Percentiles rank a stretch among this genome's conserved stretches.
Conservation (phyloP, 2,113 vertebrate genomes). For the Mobula birostris region DNA sequence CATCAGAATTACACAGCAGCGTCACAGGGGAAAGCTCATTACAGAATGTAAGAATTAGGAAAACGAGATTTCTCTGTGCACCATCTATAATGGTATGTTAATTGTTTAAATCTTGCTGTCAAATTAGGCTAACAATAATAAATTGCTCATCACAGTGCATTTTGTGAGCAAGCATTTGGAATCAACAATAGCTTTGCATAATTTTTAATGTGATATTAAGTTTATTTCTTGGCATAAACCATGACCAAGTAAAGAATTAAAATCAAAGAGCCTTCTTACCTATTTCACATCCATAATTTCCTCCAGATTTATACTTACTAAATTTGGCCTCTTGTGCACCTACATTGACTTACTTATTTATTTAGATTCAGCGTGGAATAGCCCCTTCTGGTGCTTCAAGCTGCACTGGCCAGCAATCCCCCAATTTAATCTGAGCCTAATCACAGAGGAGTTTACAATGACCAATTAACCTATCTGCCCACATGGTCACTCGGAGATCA, state of each 20-base stretch:
- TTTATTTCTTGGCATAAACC: neutral
- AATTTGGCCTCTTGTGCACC: neutral
- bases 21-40: neutral
- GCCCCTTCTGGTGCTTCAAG: too few relatives aligned
- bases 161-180: neutral
- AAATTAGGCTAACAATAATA: neutral
- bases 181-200: neutral
- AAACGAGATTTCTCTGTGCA: neutral
- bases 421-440: too few relatives aligned
- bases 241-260: neutral
- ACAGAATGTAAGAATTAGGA: neutral
- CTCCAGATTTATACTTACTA: neutral
- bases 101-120: neutral
- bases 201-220: neutral
- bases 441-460: too few relatives aligned
- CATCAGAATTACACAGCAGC: neutral
- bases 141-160: neutral
- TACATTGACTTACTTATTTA: neutral
- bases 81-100: neutral
- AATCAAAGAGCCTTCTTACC: neutral
- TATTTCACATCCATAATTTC: neutral
- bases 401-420: too few relatives aligned
- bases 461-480: too few relatives aligned
- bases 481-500: too few relatives aligned
- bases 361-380: too few relatives aligned